Conservation (phyloP, 2,888 invertebrate species). For the Ptilodon capucinus region DNA sequence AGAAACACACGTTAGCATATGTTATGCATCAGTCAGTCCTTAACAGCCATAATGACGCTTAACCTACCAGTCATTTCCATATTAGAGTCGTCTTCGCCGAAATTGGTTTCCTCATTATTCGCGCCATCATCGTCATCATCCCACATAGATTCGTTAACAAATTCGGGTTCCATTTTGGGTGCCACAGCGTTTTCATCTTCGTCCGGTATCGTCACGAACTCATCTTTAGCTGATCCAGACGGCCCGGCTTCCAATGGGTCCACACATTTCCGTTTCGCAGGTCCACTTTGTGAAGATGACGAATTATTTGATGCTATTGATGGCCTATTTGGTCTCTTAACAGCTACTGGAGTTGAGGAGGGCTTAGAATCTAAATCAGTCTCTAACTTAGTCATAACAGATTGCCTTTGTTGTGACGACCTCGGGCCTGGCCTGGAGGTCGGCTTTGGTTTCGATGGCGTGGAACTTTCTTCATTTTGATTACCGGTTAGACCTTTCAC, state of each 20-base stretch:
- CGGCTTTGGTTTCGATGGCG: slow-evolving; percentile 83
- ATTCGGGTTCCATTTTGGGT: slow-evolving; percentile 87
- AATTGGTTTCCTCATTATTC: slow-evolving; percentile 84
- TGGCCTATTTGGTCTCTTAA: slow-evolving; percentile 86
- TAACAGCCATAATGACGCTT: no score
- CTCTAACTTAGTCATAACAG: slow-evolving; percentile 84
- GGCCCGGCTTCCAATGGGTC: slow-evolving; percentile 85
- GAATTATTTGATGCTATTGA: slow-evolving; percentile 84
- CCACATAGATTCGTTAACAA: slow-evolving; percentile 84
- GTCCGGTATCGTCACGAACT: slow-evolving; percentile 79
- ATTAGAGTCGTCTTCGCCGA: slow-evolving; percentile 86
- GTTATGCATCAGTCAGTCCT: no score
- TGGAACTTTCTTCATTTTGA: slow-evolving; percentile 83
- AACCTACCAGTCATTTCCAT: slow-evolving; percentile 84
- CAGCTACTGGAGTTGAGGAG: slow-evolving; percentile 83
- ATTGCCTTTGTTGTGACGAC: slow-evolving; percentile 85
- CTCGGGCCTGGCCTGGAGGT: slow-evolving; percentile 84
- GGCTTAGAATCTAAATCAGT: slow-evolving; percentile 84
- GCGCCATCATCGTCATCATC: slow-evolving; percentile 84
- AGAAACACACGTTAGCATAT: neutral
- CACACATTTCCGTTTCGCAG: slow-evolving; percentile 81
- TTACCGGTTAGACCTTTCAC: slow-evolving; percentile 87
- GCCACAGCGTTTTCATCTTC: slow-evolving; percentile 83
- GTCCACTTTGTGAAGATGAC: slow-evolving; percentile 82
- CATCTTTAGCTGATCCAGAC: slow-evolving; percentile 79